Base-by-base conservation (phyloP, 2,888 invertebrate genomes). In the Lagria hirta region DNA sequence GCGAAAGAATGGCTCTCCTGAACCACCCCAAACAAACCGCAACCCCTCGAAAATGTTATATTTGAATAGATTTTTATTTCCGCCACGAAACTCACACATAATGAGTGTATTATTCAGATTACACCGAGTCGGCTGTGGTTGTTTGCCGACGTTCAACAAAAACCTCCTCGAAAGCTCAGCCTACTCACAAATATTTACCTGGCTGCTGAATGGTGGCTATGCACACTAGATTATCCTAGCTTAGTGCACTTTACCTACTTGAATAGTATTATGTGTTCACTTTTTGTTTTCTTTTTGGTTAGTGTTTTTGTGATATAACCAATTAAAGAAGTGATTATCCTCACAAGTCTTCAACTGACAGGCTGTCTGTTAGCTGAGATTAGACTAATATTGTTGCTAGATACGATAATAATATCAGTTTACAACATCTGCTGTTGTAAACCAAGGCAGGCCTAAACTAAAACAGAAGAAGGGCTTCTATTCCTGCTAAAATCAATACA, bases 81-180 rank as follows among this genome's bases (percentile, higher is more conserved):
- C 67, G 68, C 69, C 61, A 66, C 63, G 65, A 59, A 68, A 65
- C 66, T 60, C 61, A 49, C 60, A 55, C 62, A 69, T 68, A 68
- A 69, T 68, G 66, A 66, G 54, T 46, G 57, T 53, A 63, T 64
- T 65, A 66, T 65, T 61, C 64, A 59, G 58, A 60, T 60, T 61
- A 54, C 52, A 50, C 43, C 28, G 37, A 53, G 53, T 55, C 53
- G 52, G 52, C 50, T 41, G 40, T 43, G 45, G 30, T 34, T 48
- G 38, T 48, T 36, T 43, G 44, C 48, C 49, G 46, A 42, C 45
- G 45, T 46, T 47, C 47, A 48, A 36, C 35, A 46, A 49, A 46
- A n/a, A 49, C 42, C 24, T 33, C 41, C 46, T 46, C 42, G 42
- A 49, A 48, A 33, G 32, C 47, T 16, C 47, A 12, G 47, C 47